These are phyloP conservation scores for Spicauda simplicius DNA, from an alignment of 2,888 invertebrate species.

Conservation along the genomic window DNA sequence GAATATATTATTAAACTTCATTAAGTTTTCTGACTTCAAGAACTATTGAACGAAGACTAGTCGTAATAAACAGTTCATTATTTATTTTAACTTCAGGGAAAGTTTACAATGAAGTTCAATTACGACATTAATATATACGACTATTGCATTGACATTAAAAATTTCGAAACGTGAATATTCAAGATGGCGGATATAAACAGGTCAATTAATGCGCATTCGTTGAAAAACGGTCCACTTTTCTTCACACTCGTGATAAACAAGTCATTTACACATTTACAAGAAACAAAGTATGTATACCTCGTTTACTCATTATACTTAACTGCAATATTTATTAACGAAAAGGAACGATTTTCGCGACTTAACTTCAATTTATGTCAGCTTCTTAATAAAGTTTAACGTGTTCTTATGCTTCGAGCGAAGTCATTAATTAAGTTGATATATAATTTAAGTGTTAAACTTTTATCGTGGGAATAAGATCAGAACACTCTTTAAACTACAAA, in stretches of 20 bases:
- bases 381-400: conserved; percentile 20
- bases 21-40: no score
- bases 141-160: conserved; percentile 28
- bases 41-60: no score
- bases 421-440: conserved; percentile 1
- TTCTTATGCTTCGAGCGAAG: not conserved
- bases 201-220: conserved; percentile 23
- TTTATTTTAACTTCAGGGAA: conserved; percentile 4
- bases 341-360: conserved; percentile 10
- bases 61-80: not conserved
- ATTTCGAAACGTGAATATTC: not conserved
- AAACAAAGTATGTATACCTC: not conserved
- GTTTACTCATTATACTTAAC: conserved; percentile 23
- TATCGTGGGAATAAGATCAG: not conserved
- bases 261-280: conserved; percentile 22
- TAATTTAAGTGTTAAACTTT: not conserved
- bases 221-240: conserved; percentile 26
- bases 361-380: conserved; percentile 13
- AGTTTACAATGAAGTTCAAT: conserved; percentile 15
- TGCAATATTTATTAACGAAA: conserved; percentile 25
- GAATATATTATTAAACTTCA: no score
- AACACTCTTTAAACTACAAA: not conserved
- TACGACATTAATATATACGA: conserved; percentile 26
- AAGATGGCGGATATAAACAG: conserved; percentile 19
- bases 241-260: conserved; percentile 25